phyloP scores from a whole-genome alignment of 2,797 vertebrate species.

The Catharus ustulatus region DNA sequence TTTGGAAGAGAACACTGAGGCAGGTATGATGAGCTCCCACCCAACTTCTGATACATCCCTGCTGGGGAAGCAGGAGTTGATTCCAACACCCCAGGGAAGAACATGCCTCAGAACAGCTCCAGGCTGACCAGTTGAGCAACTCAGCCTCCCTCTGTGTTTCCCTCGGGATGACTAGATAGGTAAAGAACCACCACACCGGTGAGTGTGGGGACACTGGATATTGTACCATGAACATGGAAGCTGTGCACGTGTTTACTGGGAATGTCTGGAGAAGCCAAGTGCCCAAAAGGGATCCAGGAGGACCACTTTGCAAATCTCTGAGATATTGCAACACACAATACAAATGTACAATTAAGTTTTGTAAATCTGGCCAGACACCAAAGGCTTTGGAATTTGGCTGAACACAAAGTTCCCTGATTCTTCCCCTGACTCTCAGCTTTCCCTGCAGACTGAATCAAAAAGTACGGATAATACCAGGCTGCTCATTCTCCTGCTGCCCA shows the following conservation, averaged over 20 bases:
- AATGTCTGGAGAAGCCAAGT: neutral
- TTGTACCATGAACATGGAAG: fast-evolving
- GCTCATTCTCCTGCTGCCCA: neutral
- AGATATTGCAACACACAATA: slow-evolving; percentile 22
- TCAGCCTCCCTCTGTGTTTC: neutral
- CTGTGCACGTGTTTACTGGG: neutral
- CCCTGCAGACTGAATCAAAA: slow-evolving; percentile 2
- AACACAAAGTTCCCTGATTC: slow-evolving; percentile 40
- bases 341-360: slow-evolving; percentile 25
- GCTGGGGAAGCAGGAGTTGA: neutral
- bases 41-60: neutral
- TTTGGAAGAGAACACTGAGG: neutral
- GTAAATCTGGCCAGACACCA: slow-evolving; percentile 49
- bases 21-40: neutral
- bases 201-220: fast-evolving
- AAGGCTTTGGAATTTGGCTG: slow-evolving; percentile 45
- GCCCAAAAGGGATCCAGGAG: neutral
- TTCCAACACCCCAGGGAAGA: neutral
- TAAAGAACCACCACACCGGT: neutral
- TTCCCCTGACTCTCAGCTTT: slow-evolving; percentile 29
- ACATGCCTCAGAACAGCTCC: neutral
- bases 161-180: neutral
- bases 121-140: neutral
- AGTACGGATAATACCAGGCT: slow-evolving; percentile 36
- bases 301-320: neutral